Evolutionary conservation across 2,113 vertebrate species (phyloP).

Genomic region (Ploceus nigricollis): DNA sequence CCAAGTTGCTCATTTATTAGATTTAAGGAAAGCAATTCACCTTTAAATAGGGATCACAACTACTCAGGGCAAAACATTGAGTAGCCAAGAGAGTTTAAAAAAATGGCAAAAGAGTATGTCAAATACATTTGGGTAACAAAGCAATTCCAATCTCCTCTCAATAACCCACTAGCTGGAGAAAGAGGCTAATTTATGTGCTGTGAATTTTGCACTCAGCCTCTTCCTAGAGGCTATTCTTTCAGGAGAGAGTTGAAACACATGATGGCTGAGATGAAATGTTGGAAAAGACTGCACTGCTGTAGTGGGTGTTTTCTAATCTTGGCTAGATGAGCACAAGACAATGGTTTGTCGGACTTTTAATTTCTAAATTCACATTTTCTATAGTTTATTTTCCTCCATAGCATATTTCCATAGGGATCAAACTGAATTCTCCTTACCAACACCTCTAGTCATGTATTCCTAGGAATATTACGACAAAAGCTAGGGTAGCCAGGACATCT

Average conservation of each 20-base stretch:
- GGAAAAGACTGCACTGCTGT: background rate
- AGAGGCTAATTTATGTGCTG: constrained; percentile 57
- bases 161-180: constrained; percentile 56
- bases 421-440: background rate
- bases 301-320: background rate
- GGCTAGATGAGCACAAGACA: background rate
- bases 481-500: background rate
- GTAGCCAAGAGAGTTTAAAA: constrained; percentile 31
- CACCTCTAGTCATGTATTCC: background rate
- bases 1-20: constrained; percentile 19
- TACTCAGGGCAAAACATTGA: constrained; percentile 38
- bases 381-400: background rate
- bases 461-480: background rate
- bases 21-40: constrained; percentile 47
- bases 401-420: background rate
- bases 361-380: background rate
- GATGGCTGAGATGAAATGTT: constrained; percentile 23
- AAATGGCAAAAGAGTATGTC: constrained; percentile 29
- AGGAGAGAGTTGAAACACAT: background rate
- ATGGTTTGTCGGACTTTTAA: background rate
- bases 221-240: constrained; percentile 61
- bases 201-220: constrained; percentile 49
- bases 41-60: constrained; percentile 39
- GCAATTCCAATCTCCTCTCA: constrained; percentile 51
- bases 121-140: constrained; percentile 58